Conservation (phyloP, 2,113 vertebrate genomes). For the Porphyrio hochstetteri region DNA sequence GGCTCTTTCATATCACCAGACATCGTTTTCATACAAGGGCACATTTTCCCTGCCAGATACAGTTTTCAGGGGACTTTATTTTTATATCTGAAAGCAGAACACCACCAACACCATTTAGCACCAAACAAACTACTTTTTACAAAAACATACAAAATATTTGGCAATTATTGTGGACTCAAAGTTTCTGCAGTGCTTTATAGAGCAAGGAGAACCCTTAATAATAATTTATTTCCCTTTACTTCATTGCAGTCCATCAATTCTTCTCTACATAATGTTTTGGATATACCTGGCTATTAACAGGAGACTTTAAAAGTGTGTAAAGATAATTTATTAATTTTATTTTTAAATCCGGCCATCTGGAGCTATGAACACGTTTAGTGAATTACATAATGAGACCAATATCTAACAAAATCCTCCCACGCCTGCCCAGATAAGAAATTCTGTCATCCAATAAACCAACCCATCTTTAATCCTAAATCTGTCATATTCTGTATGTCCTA, state of each 20-base stretch:
- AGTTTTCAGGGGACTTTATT: not conserved
- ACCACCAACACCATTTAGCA: not conserved
- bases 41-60: not conserved
- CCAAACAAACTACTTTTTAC: not conserved
- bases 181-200: not conserved
- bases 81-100: not conserved
- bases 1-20: not conserved
- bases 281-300: slow-evolving; percentile 5
- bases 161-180: not conserved
- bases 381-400: slow-evolving; percentile 17
- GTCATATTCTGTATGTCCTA: not conserved
- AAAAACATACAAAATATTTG: not conserved
- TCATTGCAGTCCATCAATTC: slow-evolving; percentile 5
- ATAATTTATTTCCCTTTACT: slow-evolving; percentile 12
- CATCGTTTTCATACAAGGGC: not conserved
- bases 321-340: slow-evolving; percentile 51
- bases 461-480: not conserved
- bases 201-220: not conserved
- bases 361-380: not conserved
- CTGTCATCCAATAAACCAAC: not conserved
- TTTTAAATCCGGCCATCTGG: slow-evolving; percentile 57
- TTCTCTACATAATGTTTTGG: not conserved
- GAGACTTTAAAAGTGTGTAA: not conserved
- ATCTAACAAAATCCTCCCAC: slow-evolving; percentile 16
- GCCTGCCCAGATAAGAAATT: not conserved